Evolutionary conservation across 2,113 vertebrate species (phyloP).

Genomic region (Sapayoa aenigma): DNA sequence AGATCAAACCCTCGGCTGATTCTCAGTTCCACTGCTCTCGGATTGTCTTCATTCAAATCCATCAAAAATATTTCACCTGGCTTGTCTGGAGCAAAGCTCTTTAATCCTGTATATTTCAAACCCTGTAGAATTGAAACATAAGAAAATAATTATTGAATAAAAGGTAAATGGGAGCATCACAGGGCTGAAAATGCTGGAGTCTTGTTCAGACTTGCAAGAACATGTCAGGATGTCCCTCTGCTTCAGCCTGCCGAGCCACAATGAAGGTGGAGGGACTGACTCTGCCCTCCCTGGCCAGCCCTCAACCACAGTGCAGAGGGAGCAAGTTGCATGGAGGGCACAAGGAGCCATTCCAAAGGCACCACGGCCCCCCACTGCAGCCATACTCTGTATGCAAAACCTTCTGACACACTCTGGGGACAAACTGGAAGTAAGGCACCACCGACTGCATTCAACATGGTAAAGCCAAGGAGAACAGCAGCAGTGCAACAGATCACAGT

Average conservation of each 20-base stretch:
- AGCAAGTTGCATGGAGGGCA: neutral
- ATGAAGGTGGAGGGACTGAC: neutral
- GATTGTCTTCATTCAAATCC: conserved; percentile 76
- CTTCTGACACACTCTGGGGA: neutral
- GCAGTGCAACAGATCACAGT: rapidly evolving
- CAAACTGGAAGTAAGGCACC: neutral
- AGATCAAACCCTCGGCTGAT: conserved; percentile 86
- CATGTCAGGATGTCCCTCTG: neutral
- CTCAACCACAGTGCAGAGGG: neutral
- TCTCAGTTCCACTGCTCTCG: conserved; percentile 75
- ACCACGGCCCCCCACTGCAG: neutral
- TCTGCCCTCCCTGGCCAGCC: neutral
- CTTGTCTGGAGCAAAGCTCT: conserved; percentile 64
- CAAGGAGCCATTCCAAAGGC: neutral
- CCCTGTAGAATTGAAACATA: conserved; percentile 69
- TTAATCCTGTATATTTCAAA: conserved; percentile 75
- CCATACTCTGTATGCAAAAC: rapidly evolving
- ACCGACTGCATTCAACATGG: rapidly evolving
- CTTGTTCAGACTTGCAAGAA: rapidly evolving
- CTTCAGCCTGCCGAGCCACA: neutral
- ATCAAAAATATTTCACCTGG: conserved; percentile 83
- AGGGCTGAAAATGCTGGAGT: neutral
- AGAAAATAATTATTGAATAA: neutral
- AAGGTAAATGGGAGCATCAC: neutral
- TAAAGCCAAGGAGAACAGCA: neutral